Evolutionary conservation across 2,113 vertebrate species (phyloP).

Genomic region (Sylvicapra grimmia): DNA sequence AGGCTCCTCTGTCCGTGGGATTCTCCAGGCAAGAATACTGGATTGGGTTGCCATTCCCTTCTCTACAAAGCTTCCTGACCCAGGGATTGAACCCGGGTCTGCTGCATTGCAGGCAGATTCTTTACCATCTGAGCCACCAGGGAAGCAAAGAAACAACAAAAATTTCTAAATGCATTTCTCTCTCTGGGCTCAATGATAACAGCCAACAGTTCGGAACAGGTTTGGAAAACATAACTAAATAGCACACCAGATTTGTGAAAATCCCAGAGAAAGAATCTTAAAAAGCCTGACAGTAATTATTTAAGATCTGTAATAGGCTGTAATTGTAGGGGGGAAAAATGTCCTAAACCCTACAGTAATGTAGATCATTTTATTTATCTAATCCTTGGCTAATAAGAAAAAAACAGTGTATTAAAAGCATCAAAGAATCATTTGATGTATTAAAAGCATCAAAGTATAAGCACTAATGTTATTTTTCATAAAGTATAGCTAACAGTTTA

Average conservation of each 20-base stretch:
- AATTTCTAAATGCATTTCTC: background rate
- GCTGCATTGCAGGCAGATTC: background rate
- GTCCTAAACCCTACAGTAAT: background rate
- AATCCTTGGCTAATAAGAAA: background rate
- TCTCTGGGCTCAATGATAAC: background rate
- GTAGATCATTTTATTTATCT: background rate
- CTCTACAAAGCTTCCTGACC: background rate
- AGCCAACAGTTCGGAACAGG: background rate
- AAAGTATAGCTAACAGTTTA: constrained; percentile 19
- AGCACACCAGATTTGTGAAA: constrained; percentile 25
- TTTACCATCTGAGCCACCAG: background rate
- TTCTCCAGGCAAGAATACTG: background rate
- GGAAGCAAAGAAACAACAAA: background rate
- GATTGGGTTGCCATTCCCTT: background rate
- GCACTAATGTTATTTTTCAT: background rate
- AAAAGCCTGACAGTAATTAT: constrained; percentile 22
- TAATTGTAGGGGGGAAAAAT: background rate
- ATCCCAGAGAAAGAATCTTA: background rate
- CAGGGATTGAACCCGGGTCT: background rate
- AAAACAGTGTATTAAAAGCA: constrained; percentile 26
- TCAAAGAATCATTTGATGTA: background rate
- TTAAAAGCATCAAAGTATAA: background rate
- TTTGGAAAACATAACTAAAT: constrained; percentile 20
- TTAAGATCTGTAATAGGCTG: background rate
- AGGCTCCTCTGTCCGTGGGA: background rate